Conservation (phyloP, 92 coral and sea anemone species). For the Heliopora coerulea region DNA sequence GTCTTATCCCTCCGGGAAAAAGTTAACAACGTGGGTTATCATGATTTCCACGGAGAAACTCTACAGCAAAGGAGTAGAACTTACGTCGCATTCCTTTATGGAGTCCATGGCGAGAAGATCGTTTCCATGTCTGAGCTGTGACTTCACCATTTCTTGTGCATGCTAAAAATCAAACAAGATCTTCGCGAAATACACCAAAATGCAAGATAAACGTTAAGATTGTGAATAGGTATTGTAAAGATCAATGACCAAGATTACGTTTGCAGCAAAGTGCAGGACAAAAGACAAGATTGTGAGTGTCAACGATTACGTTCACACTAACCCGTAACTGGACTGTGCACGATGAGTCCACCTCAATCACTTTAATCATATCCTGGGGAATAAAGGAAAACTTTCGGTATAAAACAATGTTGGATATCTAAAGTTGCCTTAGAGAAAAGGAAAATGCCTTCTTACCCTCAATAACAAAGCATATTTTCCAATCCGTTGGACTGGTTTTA, state of each 20-base stretch:
- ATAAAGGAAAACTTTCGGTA: conserved; percentile 7
- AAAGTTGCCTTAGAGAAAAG: neutral
- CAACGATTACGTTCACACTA: neutral
- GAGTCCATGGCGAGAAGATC: conserved; percentile 98
- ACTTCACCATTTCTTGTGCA: conserved; percentile 96
- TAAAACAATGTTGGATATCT: neutral
- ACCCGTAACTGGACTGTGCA: conserved; percentile 82
- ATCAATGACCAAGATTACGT: no score
- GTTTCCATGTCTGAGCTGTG: conserved; percentile 91
- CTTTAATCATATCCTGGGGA: conserved; percentile 85
- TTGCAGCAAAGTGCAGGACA: no score
- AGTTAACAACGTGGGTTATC: no score
- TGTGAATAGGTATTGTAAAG: no score
- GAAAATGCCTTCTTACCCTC: conserved; percentile 58
- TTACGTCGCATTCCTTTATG: conserved; percentile 85
- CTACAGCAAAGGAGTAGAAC: no score
- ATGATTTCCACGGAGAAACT: no score
- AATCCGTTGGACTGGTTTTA: conserved; percentile 98
- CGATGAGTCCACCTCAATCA: conserved; percentile 57
- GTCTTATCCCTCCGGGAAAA: no score
- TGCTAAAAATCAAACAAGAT: conserved; percentile 49
- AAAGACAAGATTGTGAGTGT: no score
- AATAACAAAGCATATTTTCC: conserved; percentile 87
- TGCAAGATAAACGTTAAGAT: no score
- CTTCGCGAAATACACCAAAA: neutral